Percentiles rank a stretch among this genome's conserved stretches.
Evolutionary conservation across 1,140 invertebrate genomes (phyloP).

Genomic region (Zaprionus ornatus): DNA sequence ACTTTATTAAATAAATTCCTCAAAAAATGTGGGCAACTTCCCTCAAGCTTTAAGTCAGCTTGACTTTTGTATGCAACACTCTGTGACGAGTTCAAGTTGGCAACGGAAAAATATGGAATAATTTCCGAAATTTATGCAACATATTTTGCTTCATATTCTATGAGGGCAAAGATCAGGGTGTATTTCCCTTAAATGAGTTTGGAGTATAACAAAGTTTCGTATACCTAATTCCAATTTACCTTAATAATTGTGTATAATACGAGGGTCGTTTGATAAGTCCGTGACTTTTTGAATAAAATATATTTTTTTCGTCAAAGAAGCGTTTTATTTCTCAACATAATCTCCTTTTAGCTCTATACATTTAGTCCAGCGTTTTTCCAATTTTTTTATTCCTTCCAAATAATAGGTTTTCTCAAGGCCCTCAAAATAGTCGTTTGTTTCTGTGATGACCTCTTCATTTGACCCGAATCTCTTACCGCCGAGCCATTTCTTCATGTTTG

Average conservation of each 20-base stretch:
- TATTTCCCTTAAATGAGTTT: background rate
- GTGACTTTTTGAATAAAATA: too few relatives aligned
- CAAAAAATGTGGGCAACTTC: background rate
- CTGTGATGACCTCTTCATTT: too few relatives aligned
- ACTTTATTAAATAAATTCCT: conserved; percentile 42
- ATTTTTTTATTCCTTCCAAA: too few relatives aligned
- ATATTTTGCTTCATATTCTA: background rate
- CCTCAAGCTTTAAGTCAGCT: background rate
- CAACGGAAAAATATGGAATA: background rate
- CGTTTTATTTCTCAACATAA: too few relatives aligned
- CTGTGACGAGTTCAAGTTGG: background rate
- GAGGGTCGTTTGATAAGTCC: too few relatives aligned
- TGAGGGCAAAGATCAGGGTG: background rate
- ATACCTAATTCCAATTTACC: background rate
- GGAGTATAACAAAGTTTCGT: background rate
- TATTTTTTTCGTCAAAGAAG: too few relatives aligned
- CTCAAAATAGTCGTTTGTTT: too few relatives aligned
- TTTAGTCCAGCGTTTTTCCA: too few relatives aligned
- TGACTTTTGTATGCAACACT: background rate
- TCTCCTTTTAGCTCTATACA: too few relatives aligned
- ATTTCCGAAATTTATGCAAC: background rate
- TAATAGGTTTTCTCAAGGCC: too few relatives aligned
- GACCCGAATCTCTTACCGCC: too few relatives aligned
- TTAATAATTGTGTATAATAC: background rate
- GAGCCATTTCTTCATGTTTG: too few relatives aligned